A percentile compares a stretch with the other conserved stretches of the same genome.
Evolutionary conservation across 2,113 vertebrate genomes (phyloP).

Genomic region (Psittacara wagleri): DNA sequence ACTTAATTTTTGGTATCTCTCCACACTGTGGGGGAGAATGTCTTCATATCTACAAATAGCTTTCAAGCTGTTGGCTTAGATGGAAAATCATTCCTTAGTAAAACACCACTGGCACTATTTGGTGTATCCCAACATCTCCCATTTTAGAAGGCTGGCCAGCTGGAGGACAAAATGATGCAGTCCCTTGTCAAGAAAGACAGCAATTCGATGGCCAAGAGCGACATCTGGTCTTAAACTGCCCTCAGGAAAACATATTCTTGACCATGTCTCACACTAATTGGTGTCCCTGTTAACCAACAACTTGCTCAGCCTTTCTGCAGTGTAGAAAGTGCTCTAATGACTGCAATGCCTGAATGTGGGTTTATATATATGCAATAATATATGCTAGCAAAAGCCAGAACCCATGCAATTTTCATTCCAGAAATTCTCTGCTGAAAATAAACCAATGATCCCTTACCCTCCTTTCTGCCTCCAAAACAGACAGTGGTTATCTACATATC

Average conservation of each 20-base stretch:
- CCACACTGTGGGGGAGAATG: not conserved
- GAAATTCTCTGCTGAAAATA: not conserved
- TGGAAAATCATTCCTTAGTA: not conserved
- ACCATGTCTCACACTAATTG: not conserved
- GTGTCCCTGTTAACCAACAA: not conserved
- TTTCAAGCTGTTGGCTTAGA: not conserved
- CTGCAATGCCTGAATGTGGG: not conserved
- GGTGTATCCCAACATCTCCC: not conserved
- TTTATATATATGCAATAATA: not conserved
- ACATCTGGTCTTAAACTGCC: not conserved
- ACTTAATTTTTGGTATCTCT: not conserved
- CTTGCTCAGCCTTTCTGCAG: not conserved
- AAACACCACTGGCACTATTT: not conserved
- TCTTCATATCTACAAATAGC: not conserved
- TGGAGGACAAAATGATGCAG: not conserved
- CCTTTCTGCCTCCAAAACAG: not conserved
- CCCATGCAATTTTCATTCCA: not conserved
- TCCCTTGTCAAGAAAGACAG: not conserved
- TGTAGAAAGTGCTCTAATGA: not conserved
- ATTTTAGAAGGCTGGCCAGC: not conserved
- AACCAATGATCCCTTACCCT: not conserved
- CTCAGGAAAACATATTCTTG: not conserved
- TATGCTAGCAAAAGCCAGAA: not conserved
- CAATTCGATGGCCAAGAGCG: not conserved
- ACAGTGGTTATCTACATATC: not conserved